phyloP scores from a whole-genome alignment of 2,797 vertebrate species.

The Epinephelus coioides region DNA sequence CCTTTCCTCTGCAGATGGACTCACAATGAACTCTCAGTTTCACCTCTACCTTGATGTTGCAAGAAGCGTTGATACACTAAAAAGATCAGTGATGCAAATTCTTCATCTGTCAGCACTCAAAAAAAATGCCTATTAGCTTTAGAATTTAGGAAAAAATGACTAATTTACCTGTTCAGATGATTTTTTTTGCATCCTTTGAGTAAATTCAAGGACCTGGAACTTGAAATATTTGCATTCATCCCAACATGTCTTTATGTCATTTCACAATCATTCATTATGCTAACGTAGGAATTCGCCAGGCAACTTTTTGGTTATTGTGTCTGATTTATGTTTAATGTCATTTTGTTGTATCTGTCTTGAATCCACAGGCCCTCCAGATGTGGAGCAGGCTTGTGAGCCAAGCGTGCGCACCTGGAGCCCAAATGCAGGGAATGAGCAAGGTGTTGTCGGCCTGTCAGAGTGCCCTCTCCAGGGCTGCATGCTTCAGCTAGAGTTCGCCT shows the following conservation, averaged over 20 bases:
- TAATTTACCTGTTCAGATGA: neutral
- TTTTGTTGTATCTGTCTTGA: conserved; percentile 23
- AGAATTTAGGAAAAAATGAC: neutral
- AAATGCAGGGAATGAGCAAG: conserved; percentile 88
- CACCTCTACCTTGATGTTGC: conserved; percentile 68
- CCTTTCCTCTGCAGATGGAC: conserved; percentile 80
- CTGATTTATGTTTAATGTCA: conserved; percentile 10
- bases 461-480: conserved; percentile 96
- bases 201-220: conserved; percentile 13
- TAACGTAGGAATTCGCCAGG: neutral
- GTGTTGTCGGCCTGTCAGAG: conserved; percentile 88
- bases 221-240: conserved; percentile 7
- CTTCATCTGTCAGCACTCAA: conserved; percentile 20
- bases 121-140: neutral
- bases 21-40: conserved; percentile 83
- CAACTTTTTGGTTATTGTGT: neutral
- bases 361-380: conserved; percentile 93
- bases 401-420: conserved; percentile 98
- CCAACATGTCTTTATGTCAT: conserved; percentile 22
- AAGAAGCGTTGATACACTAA: conserved; percentile 44
- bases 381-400: conserved; percentile 96
- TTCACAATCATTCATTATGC: conserved; percentile 12
- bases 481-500: conserved; percentile 93
- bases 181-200: neutral
- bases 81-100: conserved; percentile 44